Conservation (phyloP, 2,888 invertebrate genomes). For the Abscondita cerata region DNA sequence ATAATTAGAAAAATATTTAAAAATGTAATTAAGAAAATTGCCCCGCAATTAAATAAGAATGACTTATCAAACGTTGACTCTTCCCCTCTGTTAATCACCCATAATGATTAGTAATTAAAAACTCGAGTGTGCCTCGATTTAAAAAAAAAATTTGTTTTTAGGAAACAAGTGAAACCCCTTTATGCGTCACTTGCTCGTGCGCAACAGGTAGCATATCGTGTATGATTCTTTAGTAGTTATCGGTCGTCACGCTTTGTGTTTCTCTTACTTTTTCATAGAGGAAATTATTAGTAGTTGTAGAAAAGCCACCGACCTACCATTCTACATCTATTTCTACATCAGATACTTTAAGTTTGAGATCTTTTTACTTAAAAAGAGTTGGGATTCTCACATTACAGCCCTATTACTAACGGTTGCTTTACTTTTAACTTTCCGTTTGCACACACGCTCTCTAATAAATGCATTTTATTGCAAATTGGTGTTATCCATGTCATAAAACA, state of each 20-base stretch:
- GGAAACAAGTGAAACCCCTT: slow-evolving; percentile 22
- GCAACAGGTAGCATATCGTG: slow-evolving; percentile 34
- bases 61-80: neutral
- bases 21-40: slow-evolving; percentile 29
- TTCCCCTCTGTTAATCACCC: slow-evolving; percentile 17
- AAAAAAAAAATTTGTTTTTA: neutral
- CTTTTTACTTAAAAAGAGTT: slow-evolving; percentile 19
- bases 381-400: slow-evolving; percentile 30
- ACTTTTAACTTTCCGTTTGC: neutral
- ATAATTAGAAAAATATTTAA: slow-evolving; percentile 15
- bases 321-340: slow-evolving; percentile 26
- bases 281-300: slow-evolving; percentile 29
- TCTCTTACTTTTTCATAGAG: slow-evolving; percentile 31
- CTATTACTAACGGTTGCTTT: slow-evolving; percentile 17
- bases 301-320: slow-evolving; percentile 31
- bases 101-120: slow-evolving; percentile 18
- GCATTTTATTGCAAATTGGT: no score
- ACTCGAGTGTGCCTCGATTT: slow-evolving; percentile 13
- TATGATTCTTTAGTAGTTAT: slow-evolving; percentile 31
- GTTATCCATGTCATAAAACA: no score
- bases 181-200: slow-evolving; percentile 29
- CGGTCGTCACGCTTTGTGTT: slow-evolving; percentile 30
- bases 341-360: slow-evolving; percentile 30
- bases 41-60: slow-evolving; percentile 11
- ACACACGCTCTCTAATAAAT: neutral